phyloP scores from a whole-genome alignment of 2,888 invertebrate species.

The Tiphia femorata region DNA sequence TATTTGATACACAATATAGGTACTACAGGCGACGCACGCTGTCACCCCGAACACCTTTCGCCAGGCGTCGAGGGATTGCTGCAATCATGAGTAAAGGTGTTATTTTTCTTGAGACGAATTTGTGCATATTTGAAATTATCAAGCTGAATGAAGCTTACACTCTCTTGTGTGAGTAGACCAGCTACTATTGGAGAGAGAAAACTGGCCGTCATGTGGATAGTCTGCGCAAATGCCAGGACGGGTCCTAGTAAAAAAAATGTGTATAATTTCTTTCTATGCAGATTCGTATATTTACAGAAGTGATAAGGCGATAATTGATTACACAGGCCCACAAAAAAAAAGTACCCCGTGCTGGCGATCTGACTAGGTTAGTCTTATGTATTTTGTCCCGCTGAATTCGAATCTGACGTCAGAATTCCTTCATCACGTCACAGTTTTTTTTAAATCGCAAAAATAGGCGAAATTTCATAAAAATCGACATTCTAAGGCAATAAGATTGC shows the following conservation, averaged over 20 bases:
- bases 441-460: too few relatives aligned
- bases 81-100: conserved; percentile 17
- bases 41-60: conserved; percentile 76
- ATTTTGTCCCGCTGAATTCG: too few relatives aligned
- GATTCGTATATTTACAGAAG: not conserved
- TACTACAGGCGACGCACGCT: conserved; percentile 73
- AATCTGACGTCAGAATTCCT: too few relatives aligned
- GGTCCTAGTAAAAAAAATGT: conserved; percentile 67
- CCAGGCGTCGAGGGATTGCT: conserved; percentile 73
- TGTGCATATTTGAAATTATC: not conserved
- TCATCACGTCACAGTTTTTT: too few relatives aligned
- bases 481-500: too few relatives aligned
- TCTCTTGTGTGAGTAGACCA: conserved; percentile 74
- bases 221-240: conserved; percentile 80
- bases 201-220: conserved; percentile 83
- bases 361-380: too few relatives aligned
- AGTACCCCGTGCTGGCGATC: too few relatives aligned
- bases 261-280: not conserved
- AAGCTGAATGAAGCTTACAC: conserved; percentile 70
- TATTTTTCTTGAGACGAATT: too few relatives aligned
- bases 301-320: not conserved
- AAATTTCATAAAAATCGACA: too few relatives aligned
- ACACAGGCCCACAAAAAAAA: too few relatives aligned
- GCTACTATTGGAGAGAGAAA: conserved; percentile 78
- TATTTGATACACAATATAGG: conserved; percentile 76